Percentiles rank a stretch among this genome's conserved stretches.
Evolutionary conservation across 2,888 invertebrate genomes (phyloP).

Genomic region (Coecobrya sp.): DNA sequence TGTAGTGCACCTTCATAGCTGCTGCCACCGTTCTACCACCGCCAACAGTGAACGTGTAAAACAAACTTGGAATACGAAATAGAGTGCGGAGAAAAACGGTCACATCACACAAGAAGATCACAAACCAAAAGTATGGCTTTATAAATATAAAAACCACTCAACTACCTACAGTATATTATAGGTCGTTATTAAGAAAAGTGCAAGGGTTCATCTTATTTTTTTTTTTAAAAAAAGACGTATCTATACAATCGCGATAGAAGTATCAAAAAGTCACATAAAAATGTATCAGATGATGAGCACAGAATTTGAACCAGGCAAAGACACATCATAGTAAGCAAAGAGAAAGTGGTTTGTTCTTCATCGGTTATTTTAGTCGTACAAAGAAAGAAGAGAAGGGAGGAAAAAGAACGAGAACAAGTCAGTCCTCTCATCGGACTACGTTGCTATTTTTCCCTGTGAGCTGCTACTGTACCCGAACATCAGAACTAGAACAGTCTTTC

Average conservation of each 20-base stretch:
- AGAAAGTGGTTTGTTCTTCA: not conserved
- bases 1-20: not conserved
- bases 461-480: not conserved
- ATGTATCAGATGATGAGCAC: not conserved
- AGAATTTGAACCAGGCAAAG: not conserved
- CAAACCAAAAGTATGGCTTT: not conserved
- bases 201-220: not conserved
- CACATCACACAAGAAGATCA: constrained; percentile 31
- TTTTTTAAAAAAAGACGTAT: not conserved
- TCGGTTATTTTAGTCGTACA: not conserved
- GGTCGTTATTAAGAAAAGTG: constrained; percentile 3
- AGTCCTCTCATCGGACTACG: not conserved
- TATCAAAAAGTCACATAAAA: not conserved
- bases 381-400: not conserved
- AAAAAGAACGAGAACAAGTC: constrained; percentile 13
- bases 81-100: not conserved
- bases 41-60: constrained; percentile 46
- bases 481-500: not conserved
- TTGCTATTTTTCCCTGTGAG: not conserved
- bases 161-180: too few species aligned
- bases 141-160: too few species aligned
- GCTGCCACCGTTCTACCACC: not conserved
- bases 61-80: constrained; percentile 35
- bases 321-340: not conserved
- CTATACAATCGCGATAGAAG: not conserved